phyloP scores from a whole-genome alignment of 2,888 invertebrate species.

The Crocallis elinguaria region DNA sequence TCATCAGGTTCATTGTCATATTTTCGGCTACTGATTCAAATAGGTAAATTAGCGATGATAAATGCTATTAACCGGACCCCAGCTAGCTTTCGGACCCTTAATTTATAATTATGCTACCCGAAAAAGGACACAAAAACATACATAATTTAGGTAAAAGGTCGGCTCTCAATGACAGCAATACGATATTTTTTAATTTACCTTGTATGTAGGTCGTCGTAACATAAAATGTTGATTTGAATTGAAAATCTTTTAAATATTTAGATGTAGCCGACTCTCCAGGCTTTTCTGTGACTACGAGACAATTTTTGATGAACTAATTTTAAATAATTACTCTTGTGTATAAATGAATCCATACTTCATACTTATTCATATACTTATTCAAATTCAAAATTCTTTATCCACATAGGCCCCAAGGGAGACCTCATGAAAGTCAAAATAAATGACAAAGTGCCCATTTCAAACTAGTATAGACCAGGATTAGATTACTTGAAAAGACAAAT shows the following conservation, averaged over 20 bases:
- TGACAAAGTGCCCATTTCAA: no score
- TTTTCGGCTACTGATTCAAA: conserved; percentile 34
- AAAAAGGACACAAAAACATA: conserved; percentile 47
- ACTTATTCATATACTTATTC: no score
- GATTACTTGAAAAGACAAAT: no score
- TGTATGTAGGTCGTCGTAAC: background rate
- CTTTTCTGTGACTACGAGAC: background rate
- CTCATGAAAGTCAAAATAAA: no score
- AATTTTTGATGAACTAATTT: no score
- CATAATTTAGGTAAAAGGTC: conserved; percentile 37
- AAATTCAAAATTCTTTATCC: no score
- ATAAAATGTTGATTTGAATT: background rate
- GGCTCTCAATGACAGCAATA: conserved; percentile 11
- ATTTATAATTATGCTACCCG: conserved; percentile 55
- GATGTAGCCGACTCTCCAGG: background rate
- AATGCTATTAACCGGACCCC: conserved; percentile 50
- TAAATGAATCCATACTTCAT: no score
- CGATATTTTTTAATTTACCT: background rate
- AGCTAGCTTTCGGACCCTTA: conserved; percentile 49
- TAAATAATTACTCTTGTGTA: no score
- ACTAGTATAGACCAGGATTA: no score
- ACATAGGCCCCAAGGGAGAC: no score
- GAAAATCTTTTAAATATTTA: background rate
- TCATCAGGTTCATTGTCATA: background rate
- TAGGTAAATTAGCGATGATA: conserved; percentile 55